A percentile compares a stretch with the other conserved stretches of the same genome.
phyloP scores from a whole-genome alignment of 1,140 invertebrate genomes.

The Trissolcus basalis region DNA sequence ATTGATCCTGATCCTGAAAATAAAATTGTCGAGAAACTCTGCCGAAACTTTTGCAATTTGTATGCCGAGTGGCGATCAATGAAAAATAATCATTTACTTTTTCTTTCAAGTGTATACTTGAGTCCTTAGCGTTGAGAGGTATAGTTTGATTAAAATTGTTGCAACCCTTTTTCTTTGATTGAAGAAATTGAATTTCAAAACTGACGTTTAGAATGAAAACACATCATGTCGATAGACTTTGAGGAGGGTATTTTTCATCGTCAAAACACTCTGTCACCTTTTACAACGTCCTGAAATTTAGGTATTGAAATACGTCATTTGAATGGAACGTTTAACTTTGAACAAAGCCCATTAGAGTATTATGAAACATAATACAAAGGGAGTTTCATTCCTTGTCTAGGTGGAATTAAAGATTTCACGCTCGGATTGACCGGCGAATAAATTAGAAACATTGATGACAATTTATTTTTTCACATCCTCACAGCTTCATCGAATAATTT shows the following conservation, averaged over 20 bases:
- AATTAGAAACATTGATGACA: not conserved
- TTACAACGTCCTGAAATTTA: not conserved
- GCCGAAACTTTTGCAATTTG: conserved; percentile 67
- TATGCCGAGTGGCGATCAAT: conserved; percentile 10
- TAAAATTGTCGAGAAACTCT: conserved; percentile 51
- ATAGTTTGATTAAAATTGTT: too few species aligned
- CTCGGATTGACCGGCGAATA: conserved; percentile 12
- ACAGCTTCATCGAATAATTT: too few species aligned
- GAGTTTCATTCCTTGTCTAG: not conserved
- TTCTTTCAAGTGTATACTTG: too few species aligned
- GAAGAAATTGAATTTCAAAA: too few species aligned
- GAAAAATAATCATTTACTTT: too few species aligned
- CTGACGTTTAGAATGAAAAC: too few species aligned
- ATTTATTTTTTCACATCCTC: not conserved
- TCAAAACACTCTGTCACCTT: too few species aligned
- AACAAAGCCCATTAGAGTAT: conserved; percentile 11
- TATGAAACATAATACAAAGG: not conserved
- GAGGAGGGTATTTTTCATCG: too few species aligned
- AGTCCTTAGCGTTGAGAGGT: too few species aligned
- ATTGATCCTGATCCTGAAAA: conserved; percentile 59
- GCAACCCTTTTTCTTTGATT: too few species aligned
- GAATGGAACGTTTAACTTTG: conserved; percentile 8
- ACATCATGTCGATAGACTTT: too few species aligned
- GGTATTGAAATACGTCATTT: conserved; percentile 6
- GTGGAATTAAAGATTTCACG: not conserved